Base-by-base conservation (phyloP, 2,888 invertebrate genomes). In the Troides aeacus region DNA sequence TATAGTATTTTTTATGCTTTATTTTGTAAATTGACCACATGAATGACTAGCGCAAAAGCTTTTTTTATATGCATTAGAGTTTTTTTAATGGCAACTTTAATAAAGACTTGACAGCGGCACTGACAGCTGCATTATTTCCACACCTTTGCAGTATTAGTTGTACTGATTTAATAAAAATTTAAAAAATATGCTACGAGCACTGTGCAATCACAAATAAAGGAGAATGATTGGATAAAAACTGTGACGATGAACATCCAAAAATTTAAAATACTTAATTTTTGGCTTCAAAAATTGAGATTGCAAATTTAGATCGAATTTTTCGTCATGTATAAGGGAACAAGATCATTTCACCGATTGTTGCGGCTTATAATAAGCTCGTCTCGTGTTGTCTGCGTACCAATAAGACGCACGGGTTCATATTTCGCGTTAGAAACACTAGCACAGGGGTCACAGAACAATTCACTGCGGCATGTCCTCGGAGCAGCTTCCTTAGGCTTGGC, bases 401-500 rank as follows among this genome's bases (percentile, higher is more conserved):
- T 66, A n/a, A 53, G 63, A 67, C 59, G 64, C 24, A 60, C 39
- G 36, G 36, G 23, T 30, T 60, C 66, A 39, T 23, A 15, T 61
- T 39, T n/a, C 30, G 42, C 42, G 1, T 39, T 66, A 7, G 66
- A 63, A 60, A 63, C 24, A 15, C 15, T 66, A 17, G 23, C 58
- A 42, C 23, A 60, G 36, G 24, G 58, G 17, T n/a, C 63, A 39
- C 61, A 30, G 6, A 46, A 60, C 21, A 59, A 24, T 30, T 59
- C 72, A 50, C 66, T 70, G 12, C 68, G 66, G n/a, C 73, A 63
- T 39, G 30, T 76, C 30, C 39, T 82, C 23, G 81, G 83, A 2
- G 82, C 81, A 6, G 85, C 85, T 63, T 79, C 88, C 0, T 62
- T 89, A 18, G 87, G 85, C 7, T 76, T 91, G 6, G 86, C 90